Conservation (phyloP, 2,888 invertebrate genomes). For the Ceramica pisi region DNA sequence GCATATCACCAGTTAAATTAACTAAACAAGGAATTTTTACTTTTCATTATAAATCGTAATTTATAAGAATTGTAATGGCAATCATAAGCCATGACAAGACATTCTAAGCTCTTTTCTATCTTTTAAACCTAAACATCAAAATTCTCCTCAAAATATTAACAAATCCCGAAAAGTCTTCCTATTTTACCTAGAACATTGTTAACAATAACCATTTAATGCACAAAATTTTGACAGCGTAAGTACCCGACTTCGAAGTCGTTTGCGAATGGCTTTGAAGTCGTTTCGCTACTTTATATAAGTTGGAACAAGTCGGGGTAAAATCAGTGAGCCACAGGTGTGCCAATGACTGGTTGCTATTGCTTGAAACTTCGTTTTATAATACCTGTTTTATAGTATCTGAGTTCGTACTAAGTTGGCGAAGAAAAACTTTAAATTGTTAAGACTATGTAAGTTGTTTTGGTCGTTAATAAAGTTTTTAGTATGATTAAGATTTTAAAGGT, state of each 20-base stretch:
- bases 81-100: too few species aligned
- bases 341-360: constrained; percentile 47
- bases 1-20: too few species aligned
- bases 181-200: background rate
- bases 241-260: constrained; percentile 47
- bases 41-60: too few species aligned
- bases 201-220: constrained; percentile 28
- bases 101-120: too few species aligned
- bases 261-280: constrained; percentile 42
- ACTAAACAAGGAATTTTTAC: too few species aligned
- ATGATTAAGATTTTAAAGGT: constrained; percentile 4
- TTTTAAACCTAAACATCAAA: background rate
- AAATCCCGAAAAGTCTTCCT: background rate
- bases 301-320: constrained; percentile 57
- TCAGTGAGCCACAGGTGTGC: constrained; percentile 61
- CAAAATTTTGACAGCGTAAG: constrained; percentile 56
- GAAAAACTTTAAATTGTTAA: constrained; percentile 21
- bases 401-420: constrained; percentile 40
- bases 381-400: constrained; percentile 49
- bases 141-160: background rate
- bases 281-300: constrained; percentile 59
- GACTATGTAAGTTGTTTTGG: constrained; percentile 20
- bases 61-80: too few species aligned
- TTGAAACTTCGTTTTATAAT: constrained; percentile 54
- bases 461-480: constrained; percentile 8